Evolutionary conservation across 1,140 invertebrate genomes (phyloP).

Genomic region (Venturia canescens): DNA sequence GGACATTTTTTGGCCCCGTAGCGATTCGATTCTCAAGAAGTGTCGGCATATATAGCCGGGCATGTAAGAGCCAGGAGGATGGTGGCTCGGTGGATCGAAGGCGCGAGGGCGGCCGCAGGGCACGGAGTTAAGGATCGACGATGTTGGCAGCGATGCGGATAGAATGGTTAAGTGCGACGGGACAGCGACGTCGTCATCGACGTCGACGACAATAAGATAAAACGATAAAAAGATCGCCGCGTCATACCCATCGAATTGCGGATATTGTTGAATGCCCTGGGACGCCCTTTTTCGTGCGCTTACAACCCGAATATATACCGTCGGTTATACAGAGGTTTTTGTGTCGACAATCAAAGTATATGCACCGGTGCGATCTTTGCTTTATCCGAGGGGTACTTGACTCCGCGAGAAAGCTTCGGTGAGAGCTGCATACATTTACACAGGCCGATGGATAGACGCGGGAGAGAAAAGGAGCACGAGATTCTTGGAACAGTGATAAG

Average conservation of each 20-base stretch:
- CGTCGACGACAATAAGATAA: conserved; percentile 53
- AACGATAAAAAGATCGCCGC: conserved; percentile 60
- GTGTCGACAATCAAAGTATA: conserved; percentile 20
- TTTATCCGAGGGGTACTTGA: not conserved
- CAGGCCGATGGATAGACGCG: not conserved
- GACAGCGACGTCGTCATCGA: conserved; percentile 16
- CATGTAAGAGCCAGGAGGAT: not conserved
- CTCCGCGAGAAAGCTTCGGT: not conserved
- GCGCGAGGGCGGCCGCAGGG: conserved; percentile 44
- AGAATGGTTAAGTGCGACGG: conserved; percentile 51
- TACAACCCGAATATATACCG: not conserved
- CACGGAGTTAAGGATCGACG: conserved; percentile 51
- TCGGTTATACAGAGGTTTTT: not conserved
- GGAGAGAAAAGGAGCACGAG: too few relatives aligned
- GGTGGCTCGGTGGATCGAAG: conserved; percentile 48
- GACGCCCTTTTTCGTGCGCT: not conserved
- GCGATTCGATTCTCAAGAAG: conserved; percentile 50
- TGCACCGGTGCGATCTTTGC: not conserved
- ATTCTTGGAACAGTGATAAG: too few relatives aligned
- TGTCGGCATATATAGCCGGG: conserved; percentile 19
- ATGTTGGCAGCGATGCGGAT: conserved; percentile 47
- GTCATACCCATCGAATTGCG: conserved; percentile 57
- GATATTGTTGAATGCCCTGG: conserved; percentile 42
- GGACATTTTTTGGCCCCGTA: not conserved
- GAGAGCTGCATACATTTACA: not conserved